Base-by-base conservation (phyloP, 64 coral and sea anemone species). In the Pachyseris speciosa region DNA sequence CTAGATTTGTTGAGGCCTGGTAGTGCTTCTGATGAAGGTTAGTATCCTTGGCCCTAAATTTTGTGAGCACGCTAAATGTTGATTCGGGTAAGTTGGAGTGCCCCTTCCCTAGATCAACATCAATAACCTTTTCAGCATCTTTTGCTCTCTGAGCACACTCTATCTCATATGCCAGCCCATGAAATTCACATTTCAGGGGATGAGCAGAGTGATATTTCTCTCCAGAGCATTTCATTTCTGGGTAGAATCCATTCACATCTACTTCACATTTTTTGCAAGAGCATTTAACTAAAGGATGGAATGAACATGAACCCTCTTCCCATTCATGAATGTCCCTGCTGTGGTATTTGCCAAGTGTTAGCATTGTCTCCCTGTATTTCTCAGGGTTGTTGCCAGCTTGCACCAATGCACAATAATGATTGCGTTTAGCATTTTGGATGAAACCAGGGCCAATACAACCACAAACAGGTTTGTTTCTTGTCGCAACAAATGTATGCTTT, bases 161-260 rank as follows among this genome's bases (percentile, higher is more conserved):
- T 31, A 77, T 92, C 57, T 86, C 90, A 86, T 92, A 78, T 0
- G n/a, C 13, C 28, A 92, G 70, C n/a, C 55, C 68, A 92, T 84
- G 55, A 31, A 92, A 74, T 7, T 74, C 49, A 77, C 90, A 92
- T 33, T 36, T 86, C 39, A n/a, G n/a, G n/a, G n/a, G n/a, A n/a
- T n/a, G n/a, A n/a, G n/a, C n/a, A n/a, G n/a, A n/a, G n/a, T n/a
- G n/a, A n/a, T n/a, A n/a, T n/a, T n/a, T n/a, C n/a, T n/a, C n/a
- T n/a, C n/a, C n/a, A n/a, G n/a, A n/a, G n/a, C n/a, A n/a, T n/a
- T n/a, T n/a, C n/a, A n/a, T n/a, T n/a, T n/a, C n/a, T n/a, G n/a
- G n/a, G n/a, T n/a, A n/a, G n/a, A n/a, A n/a, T n/a, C n/a, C n/a
- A n/a, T n/a, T n/a, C n/a, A n/a, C n/a, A n/a, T n/a, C n/a, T n/a